phyloP scores from a whole-genome alignment of 2,888 invertebrate species.

The Drosophila anceps region DNA sequence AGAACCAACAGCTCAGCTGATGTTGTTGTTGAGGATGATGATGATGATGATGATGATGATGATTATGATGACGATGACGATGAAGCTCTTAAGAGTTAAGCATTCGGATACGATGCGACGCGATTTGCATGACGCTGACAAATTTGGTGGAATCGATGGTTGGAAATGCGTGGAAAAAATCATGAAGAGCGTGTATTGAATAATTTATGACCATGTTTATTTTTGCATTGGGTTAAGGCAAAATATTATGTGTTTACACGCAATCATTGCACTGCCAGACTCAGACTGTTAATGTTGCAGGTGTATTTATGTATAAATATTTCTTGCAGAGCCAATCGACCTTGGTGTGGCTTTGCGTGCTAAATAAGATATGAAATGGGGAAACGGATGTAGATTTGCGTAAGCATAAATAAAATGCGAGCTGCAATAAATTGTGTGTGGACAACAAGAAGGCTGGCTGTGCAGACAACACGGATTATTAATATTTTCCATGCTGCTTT shows the following conservation, averaged over 20 bases:
- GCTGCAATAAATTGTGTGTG: slow-evolving; percentile 61
- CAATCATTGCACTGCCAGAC: slow-evolving; percentile 56
- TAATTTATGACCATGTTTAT: slow-evolving; percentile 49
- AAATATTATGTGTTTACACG: slow-evolving; percentile 51
- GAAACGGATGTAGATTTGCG: slow-evolving; percentile 33
- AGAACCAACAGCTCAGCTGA: neutral
- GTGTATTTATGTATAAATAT: slow-evolving; percentile 14
- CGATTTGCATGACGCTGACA: slow-evolving; percentile 53
- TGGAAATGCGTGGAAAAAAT: slow-evolving; percentile 3
- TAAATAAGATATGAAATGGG: slow-evolving; percentile 49
- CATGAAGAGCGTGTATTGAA: slow-evolving; percentile 36
- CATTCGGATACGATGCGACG: slow-evolving; percentile 3
- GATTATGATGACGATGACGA: slow-evolving; percentile 1
- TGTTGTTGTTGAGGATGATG: no score
- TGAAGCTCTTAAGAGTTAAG: slow-evolving; percentile 7
- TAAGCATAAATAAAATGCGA: slow-evolving; percentile 62
- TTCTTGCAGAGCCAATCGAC: slow-evolving; percentile 18
- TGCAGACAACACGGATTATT: slow-evolving; percentile 57
- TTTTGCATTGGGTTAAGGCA: slow-evolving; percentile 20
- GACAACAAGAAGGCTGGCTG: slow-evolving; percentile 11
- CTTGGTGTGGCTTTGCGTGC: slow-evolving; percentile 18
- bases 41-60: no score
- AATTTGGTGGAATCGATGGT: slow-evolving; percentile 25
- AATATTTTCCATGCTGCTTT: slow-evolving; percentile 74
- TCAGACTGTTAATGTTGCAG: slow-evolving; percentile 44